Percentiles rank a stretch among this genome's conserved stretches.
Conservation (phyloP, 2,888 invertebrate genomes). For the Polydesmus complanatus region DNA sequence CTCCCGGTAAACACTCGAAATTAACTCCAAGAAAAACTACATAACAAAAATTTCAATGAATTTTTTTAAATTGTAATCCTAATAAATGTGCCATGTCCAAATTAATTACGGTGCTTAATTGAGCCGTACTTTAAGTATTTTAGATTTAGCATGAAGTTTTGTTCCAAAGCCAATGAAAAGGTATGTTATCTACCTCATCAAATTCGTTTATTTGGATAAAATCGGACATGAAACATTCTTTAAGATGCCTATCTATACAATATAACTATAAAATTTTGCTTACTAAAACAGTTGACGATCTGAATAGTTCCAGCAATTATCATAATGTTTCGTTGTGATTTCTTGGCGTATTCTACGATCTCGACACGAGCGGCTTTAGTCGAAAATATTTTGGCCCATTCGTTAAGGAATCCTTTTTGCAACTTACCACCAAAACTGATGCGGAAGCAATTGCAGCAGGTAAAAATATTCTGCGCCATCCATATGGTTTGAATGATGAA, state of each 20-base stretch:
- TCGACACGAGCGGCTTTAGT: neutral
- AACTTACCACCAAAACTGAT: neutral
- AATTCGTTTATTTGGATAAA: too few species aligned
- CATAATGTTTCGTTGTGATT: neutral
- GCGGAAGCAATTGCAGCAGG: neutral
- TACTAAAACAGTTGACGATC: neutral
- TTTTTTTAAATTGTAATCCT: neutral
- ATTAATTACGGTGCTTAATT: too few species aligned
- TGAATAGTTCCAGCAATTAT: neutral
- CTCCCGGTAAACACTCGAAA: neutral
- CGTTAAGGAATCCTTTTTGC: neutral
- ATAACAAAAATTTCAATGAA: neutral
- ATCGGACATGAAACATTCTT: too few species aligned
- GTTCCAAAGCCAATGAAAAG: too few species aligned
- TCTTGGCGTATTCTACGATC: neutral
- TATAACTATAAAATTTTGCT: too few species aligned
- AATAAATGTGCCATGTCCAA: too few species aligned
- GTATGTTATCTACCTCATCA: too few species aligned
- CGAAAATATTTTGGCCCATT: neutral
- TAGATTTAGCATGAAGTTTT: too few species aligned
- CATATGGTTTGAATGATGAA: neutral
- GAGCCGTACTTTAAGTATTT: too few species aligned
- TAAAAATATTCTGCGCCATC: conserved; percentile 1
- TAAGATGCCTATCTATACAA: too few species aligned
- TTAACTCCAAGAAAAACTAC: neutral